phyloP scores from a whole-genome alignment of 2,113 vertebrate species.

The Neotragus pygmaeus region DNA sequence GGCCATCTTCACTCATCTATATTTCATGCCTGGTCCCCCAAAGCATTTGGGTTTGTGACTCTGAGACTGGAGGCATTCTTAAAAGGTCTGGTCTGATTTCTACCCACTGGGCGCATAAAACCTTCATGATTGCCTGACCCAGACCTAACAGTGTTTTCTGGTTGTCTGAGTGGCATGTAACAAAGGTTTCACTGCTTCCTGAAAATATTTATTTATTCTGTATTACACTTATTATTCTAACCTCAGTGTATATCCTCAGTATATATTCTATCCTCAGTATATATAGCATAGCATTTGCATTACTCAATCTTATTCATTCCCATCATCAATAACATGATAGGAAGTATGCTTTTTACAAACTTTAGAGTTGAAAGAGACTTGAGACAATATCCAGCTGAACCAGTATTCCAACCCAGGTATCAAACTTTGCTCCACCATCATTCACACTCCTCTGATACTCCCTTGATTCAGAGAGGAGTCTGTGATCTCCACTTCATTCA shows the following conservation, averaged over 20 bases:
- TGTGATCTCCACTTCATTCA: neutral
- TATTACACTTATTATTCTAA: neutral
- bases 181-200: neutral
- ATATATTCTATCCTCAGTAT: neutral
- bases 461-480: neutral
- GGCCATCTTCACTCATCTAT: neutral
- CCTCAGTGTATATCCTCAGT: neutral
- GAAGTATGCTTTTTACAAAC: neutral
- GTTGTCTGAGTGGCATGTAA: neutral
- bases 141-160: neutral
- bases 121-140: neutral
- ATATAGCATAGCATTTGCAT: neutral
- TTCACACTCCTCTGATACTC: neutral
- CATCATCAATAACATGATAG: neutral
- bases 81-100: neutral
- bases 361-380: neutral
- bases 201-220: neutral
- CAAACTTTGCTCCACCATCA: neutral
- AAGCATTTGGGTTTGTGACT: neutral
- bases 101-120: neutral
- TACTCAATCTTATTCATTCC: neutral
- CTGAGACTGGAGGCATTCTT: neutral
- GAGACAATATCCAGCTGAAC: neutral
- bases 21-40: neutral
- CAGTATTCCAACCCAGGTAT: neutral